Conservation (phyloP, 2,113 vertebrate species). For the Tragulus kanchil region DNA sequence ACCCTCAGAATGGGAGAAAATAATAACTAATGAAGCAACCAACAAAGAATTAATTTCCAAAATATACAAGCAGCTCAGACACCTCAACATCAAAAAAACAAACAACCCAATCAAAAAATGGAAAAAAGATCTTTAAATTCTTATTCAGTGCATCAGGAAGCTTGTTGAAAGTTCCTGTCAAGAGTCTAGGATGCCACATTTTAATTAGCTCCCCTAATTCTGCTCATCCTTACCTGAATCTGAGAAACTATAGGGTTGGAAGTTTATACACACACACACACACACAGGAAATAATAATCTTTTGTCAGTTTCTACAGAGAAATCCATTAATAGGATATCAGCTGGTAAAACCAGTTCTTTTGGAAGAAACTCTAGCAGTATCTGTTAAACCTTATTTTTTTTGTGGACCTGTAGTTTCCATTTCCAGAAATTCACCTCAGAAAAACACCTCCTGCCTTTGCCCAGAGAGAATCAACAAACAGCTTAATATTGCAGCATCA, state of each 20-base stretch:
- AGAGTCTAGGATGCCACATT: not conserved
- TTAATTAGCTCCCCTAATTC: slow-evolving; percentile 14
- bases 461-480: not conserved
- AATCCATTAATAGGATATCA: not conserved
- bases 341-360: not conserved
- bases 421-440: not conserved
- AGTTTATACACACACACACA: not conserved
- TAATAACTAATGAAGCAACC: too few relatives aligned
- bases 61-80: too few relatives aligned
- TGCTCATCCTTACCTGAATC: not conserved
- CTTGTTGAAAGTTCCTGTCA: not conserved
- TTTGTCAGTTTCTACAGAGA: not conserved
- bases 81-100: too few relatives aligned
- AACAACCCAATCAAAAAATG: too few relatives aligned
- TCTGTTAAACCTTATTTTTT: not conserved
- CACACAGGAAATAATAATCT: not conserved
- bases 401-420: not conserved
- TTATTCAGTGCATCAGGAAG: not conserved
- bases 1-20: too few relatives aligned
- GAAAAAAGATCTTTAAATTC: not conserved
- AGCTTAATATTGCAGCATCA: not conserved
- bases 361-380: not conserved
- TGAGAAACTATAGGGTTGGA: not conserved
- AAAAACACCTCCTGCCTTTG: not conserved
- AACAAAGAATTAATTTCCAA: too few relatives aligned